Base-by-base conservation (phyloP, 2,888 invertebrate genomes). In the Craniophora ligustri region DNA sequence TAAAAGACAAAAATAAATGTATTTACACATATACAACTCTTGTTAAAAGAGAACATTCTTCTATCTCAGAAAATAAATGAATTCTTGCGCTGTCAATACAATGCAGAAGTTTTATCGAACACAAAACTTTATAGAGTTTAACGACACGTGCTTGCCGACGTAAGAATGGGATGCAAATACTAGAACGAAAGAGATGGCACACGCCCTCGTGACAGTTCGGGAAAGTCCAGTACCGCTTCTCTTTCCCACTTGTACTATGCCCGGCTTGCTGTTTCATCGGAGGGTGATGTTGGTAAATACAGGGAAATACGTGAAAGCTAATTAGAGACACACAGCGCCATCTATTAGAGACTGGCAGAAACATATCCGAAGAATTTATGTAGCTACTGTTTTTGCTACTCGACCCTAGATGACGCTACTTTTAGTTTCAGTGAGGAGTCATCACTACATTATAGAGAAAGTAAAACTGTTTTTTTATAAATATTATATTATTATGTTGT, bases 41-140 rank as follows among this genome's bases (percentile, higher is more conserved):
- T n/a, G n/a, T n/a, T n/a, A n/a, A n/a, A n/a, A n/a, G n/a, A n/a
- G n/a, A n/a, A n/a, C n/a, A n/a, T n/a, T n/a, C n/a, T n/a, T n/a
- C n/a, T n/a, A n/a, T n/a, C n/a, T n/a, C n/a, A n/a, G n/a, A n/a
- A n/a, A n/a, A n/a, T n/a, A n/a, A n/a, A n/a, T n/a, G n/a, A n/a
- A n/a, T n/a, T n/a, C 14, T 47, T 39, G 47, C 44, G 30, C 2
- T 40, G 46, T 53, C 40, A 30, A 19, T 31, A 42, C 28, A 19
- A 64, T 40, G 42, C 54, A 53, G 23, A 72, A 63, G 40, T 63
- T 59, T 16, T 67, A 68, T 63, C 35, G 35, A 72, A 63, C 59
- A 40, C 13, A 21, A 68, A 72, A 72, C 60, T 72, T 72, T 21
- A 51, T n/a, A 34, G 49, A 66, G 41, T 40, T 46, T 39, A 32